Evolutionary conservation across 1,140 invertebrate genomes (phyloP).

Genomic region (Drosophila nigromelanica): DNA sequence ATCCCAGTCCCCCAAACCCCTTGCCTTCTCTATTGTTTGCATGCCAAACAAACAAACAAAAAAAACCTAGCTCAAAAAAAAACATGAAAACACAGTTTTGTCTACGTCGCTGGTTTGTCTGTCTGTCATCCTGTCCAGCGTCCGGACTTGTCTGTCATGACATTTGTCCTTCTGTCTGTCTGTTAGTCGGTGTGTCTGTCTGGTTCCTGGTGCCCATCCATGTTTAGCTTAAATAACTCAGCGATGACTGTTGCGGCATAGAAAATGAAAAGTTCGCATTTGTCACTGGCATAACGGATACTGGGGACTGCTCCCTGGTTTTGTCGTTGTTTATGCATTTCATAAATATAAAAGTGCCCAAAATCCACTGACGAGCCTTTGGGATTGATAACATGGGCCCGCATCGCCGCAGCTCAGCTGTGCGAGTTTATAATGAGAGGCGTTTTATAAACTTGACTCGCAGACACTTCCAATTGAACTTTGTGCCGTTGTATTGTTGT

Average conservation of each 20-base stretch:
- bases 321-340: slow-evolving; percentile 60
- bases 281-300: slow-evolving; percentile 53
- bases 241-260: slow-evolving; percentile 50
- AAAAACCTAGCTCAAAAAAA: slow-evolving; percentile 5
- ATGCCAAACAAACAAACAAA: slow-evolving; percentile 30
- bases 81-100: slow-evolving; percentile 29
- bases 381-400: slow-evolving; percentile 27
- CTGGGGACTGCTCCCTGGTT: slow-evolving; percentile 27
- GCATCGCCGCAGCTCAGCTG: background rate
- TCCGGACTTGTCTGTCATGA: slow-evolving; percentile 52
- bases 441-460: slow-evolving; percentile 35
- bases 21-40: slow-evolving; percentile 33
- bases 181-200: slow-evolving; percentile 10
- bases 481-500: slow-evolving; percentile 10
- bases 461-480: slow-evolving; percentile 46
- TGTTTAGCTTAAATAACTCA: slow-evolving; percentile 65
- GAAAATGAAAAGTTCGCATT: slow-evolving; percentile 58
- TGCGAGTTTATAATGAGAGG: slow-evolving; percentile 37
- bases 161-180: slow-evolving; percentile 39
- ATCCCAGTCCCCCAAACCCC: slow-evolving; percentile 6
- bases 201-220: slow-evolving; percentile 37
- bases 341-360: slow-evolving; percentile 59
- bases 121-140: slow-evolving; percentile 30
- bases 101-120: slow-evolving; percentile 32
- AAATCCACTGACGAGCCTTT: slow-evolving; percentile 52